Evolutionary conservation across 2,797 vertebrate genomes (phyloP).

Genomic region (Leptodactylus fallax): DNA sequence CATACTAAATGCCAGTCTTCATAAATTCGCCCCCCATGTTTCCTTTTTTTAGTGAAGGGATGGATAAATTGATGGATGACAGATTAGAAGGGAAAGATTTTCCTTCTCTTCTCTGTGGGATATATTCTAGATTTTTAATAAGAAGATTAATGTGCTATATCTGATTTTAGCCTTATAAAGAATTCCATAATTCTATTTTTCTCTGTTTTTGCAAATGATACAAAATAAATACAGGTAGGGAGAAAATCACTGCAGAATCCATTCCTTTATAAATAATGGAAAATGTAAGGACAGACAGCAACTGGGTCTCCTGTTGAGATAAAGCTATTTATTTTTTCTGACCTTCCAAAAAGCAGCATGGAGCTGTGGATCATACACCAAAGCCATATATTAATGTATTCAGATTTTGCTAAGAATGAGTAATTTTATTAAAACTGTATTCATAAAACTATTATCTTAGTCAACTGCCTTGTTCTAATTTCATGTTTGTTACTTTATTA

Average conservation of each 20-base stretch:
- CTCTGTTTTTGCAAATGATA: background rate
- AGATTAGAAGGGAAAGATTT: background rate
- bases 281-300: constrained; percentile 11
- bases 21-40: no score
- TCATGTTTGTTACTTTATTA: background rate
- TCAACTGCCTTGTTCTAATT: background rate
- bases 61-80: background rate
- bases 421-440: constrained; percentile 1
- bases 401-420: background rate
- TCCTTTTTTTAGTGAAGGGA: no score
- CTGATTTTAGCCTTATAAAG: background rate
- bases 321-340: constrained; percentile 54
- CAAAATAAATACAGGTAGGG: constrained; percentile 18
- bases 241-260: background rate
- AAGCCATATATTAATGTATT: constrained; percentile 24
- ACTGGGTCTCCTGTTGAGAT: constrained; percentile 47
- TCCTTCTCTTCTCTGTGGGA: background rate
- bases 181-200: background rate
- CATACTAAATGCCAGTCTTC: no score
- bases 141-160: background rate
- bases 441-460: background rate
- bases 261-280: constrained; percentile 39
- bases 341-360: constrained; percentile 47
- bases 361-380: constrained; percentile 9
- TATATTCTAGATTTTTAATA: background rate